Percentiles rank a stretch among this genome's conserved stretches.
phyloP scores from a whole-genome alignment of 92 coral and sea anemone genomes.

The Zoanthus gigantus region DNA sequence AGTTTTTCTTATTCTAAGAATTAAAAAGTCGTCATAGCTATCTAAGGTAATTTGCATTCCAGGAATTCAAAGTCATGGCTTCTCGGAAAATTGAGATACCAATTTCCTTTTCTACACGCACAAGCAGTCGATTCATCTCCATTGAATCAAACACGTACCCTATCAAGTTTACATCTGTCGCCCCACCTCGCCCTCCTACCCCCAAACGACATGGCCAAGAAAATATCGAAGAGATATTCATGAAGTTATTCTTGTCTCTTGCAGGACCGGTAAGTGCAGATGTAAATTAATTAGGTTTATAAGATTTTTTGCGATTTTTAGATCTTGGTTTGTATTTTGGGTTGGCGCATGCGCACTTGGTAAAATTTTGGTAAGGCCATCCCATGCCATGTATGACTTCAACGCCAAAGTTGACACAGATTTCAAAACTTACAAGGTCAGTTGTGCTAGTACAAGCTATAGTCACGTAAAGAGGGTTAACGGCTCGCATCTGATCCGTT shows the following conservation, averaged over 20 bases:
- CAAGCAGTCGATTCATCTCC: neutral
- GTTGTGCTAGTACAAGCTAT: too few species aligned
- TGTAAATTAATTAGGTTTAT: neutral
- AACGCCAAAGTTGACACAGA: too few species aligned
- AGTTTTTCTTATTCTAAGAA: neutral
- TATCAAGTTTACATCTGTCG: slow-evolving; percentile 30
- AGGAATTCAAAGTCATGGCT: slow-evolving; percentile 10
- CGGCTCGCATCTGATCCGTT: too few species aligned
- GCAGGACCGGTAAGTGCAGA: slow-evolving; percentile 33
- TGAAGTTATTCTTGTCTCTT: slow-evolving; percentile 39
- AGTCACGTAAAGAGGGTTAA: too few species aligned
- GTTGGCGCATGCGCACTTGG: too few species aligned
- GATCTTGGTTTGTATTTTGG: neutral
- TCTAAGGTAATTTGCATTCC: neutral
- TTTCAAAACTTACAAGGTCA: too few species aligned
- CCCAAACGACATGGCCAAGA: slow-evolving; percentile 26
- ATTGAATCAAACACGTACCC: slow-evolving; percentile 27
- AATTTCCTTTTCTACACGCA: slow-evolving; percentile 1
- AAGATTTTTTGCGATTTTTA: too few species aligned
- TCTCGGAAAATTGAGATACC: neutral
- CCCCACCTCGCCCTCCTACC: slow-evolving; percentile 36
- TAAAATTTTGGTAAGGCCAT: too few species aligned
- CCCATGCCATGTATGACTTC: too few species aligned
- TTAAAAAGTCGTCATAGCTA: neutral
- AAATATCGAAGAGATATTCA: slow-evolving; percentile 23